Evolutionary conservation across 2,113 vertebrate genomes (phyloP).

Genomic region (Chaetura pelagica): DNA sequence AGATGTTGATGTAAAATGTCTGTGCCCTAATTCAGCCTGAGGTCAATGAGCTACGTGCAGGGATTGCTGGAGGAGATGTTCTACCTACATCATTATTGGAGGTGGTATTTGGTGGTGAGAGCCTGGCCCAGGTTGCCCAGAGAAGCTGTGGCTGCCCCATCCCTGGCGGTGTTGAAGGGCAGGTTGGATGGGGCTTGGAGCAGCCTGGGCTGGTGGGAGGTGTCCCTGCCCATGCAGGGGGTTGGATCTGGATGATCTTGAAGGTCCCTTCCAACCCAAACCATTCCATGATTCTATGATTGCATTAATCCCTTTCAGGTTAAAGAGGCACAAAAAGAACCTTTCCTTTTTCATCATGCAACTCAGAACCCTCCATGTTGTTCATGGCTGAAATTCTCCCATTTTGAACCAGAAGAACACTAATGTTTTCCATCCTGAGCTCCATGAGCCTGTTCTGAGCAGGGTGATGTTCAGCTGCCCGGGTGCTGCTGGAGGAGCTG

Average conservation of each 20-base stretch:
- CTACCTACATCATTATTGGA: neutral
- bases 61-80: neutral
- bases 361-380: accelerated
- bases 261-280: too few species aligned
- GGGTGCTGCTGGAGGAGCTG: neutral
- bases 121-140: too few species aligned
- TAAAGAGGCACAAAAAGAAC: neutral
- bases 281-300: too few species aligned
- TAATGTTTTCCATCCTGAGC: accelerated
- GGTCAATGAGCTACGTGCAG: neutral
- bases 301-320: neutral
- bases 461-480: neutral
- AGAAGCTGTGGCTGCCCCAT: too few species aligned
- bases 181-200: too few species aligned
- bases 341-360: neutral
- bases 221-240: too few species aligned
- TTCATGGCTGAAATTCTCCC: accelerated
- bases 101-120: too few species aligned
- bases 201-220: too few species aligned
- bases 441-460: neutral
- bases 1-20: neutral
- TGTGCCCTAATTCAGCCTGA: neutral
- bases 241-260: too few species aligned
- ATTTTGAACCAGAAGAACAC: neutral
- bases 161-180: too few species aligned